These are phyloP conservation scores for Stigmatopora argus DNA, from an alignment of 2,113 vertebrate genomes.

Conservation along the genomic window DNA sequence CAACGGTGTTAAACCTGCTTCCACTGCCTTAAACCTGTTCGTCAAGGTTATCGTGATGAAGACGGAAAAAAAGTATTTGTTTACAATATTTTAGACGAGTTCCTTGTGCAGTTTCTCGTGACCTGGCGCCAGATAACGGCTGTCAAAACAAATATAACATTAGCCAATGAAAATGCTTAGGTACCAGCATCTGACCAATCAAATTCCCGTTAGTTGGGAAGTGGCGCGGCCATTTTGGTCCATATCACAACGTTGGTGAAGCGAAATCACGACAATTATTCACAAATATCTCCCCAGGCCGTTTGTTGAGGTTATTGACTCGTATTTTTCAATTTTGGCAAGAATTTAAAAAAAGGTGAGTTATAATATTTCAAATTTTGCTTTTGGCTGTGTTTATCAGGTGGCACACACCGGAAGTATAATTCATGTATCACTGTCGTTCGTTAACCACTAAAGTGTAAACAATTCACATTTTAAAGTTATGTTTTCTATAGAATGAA, in stretches of 20 bases:
- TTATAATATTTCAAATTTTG: background rate
- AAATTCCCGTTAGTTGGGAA: constrained; percentile 17
- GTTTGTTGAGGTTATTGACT: background rate
- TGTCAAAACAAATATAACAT: background rate
- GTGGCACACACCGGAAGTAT: constrained; percentile 33
- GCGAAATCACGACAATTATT: background rate
- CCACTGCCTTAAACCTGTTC: background rate
- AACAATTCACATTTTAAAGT: accelerated
- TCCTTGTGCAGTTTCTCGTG: background rate
- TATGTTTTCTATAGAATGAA: accelerated
- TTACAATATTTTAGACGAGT: constrained; percentile 21
- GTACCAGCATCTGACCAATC: constrained; percentile 38
- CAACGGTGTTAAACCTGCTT: no score
- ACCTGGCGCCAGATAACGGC: constrained; percentile 15
- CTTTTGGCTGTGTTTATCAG: constrained; percentile 5
- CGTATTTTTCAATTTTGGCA: background rate
- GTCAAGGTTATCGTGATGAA: no score
- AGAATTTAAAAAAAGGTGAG: background rate
- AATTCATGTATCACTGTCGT: background rate
- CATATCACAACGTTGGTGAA: background rate
- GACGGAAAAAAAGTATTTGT: background rate
- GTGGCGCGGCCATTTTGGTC: constrained; percentile 56
- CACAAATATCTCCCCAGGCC: background rate
- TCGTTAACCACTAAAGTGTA: background rate
- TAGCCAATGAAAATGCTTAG: constrained; percentile 42